Conservation (phyloP, 2,888 invertebrate genomes). For the Globia sparganii region DNA sequence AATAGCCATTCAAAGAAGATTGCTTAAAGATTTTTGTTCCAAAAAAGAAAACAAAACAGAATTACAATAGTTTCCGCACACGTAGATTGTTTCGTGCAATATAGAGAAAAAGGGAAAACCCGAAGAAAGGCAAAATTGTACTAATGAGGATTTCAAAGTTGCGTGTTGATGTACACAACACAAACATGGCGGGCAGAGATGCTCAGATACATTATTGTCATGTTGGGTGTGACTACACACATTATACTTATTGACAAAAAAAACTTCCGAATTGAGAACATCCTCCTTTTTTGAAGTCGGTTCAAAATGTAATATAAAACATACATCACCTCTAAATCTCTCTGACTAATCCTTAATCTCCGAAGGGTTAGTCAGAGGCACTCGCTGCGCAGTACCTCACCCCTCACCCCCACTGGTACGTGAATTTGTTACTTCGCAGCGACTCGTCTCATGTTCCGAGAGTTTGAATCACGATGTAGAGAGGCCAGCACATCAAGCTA, state of each 20-base stretch:
- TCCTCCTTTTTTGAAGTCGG: too few species aligned
- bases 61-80: slow-evolving; percentile 55
- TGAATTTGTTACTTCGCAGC: too few species aligned
- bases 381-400: too few species aligned
- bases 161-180: slow-evolving; percentile 26
- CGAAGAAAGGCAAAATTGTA: slow-evolving; percentile 32
- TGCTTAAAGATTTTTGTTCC: slow-evolving; percentile 26
- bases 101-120: slow-evolving; percentile 37
- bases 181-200: neutral
- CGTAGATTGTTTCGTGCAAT: slow-evolving; percentile 34
- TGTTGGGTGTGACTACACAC: neutral
- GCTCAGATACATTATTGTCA: neutral
- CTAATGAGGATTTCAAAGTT: slow-evolving; percentile 56
- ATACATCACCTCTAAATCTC: neutral
- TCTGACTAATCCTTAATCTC: too few species aligned
- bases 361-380: too few species aligned
- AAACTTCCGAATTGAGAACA: too few species aligned
- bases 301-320: too few species aligned
- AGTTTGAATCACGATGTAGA: too few species aligned
- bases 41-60: slow-evolving; percentile 29
- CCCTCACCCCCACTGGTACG: too few species aligned
- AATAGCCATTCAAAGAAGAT: slow-evolving; percentile 17
- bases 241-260: too few species aligned
- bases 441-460: too few species aligned
- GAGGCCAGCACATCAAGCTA: too few species aligned